phyloP scores from a whole-genome alignment of 2,797 vertebrate genomes.

The Dermochelys coriacea region DNA sequence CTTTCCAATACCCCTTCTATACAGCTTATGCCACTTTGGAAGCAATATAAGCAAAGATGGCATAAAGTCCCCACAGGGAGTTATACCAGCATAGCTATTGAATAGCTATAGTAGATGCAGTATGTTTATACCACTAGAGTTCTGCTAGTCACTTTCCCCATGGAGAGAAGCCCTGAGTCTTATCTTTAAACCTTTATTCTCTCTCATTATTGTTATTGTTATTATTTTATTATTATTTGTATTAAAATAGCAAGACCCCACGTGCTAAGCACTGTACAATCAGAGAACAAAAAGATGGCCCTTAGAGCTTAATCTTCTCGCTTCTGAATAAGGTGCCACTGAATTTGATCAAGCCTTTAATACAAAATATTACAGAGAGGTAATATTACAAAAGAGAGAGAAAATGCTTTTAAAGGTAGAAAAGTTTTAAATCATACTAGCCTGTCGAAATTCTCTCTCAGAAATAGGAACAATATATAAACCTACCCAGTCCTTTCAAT shows the following conservation, averaged over 20 bases:
- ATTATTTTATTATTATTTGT: background rate
- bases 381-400: background rate
- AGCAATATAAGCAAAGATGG: background rate
- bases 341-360: background rate
- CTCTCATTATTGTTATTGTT: background rate
- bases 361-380: background rate
- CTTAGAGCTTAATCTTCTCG: background rate
- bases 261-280: background rate
- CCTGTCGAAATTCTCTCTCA: background rate
- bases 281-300: background rate
- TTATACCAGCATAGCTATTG: background rate
- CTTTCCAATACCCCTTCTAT: background rate
- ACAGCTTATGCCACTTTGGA: background rate
- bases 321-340: background rate
- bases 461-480: background rate
- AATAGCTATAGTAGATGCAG: background rate
- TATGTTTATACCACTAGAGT: background rate
- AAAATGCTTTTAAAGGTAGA: background rate
- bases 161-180: background rate
- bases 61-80: background rate
- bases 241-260: background rate
- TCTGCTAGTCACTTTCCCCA: background rate
- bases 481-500: background rate
- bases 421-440: background rate
- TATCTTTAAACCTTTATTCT: background rate